phyloP scores from a whole-genome alignment of 1,140 invertebrate genomes.

The Zaprionus camerounensis region DNA sequence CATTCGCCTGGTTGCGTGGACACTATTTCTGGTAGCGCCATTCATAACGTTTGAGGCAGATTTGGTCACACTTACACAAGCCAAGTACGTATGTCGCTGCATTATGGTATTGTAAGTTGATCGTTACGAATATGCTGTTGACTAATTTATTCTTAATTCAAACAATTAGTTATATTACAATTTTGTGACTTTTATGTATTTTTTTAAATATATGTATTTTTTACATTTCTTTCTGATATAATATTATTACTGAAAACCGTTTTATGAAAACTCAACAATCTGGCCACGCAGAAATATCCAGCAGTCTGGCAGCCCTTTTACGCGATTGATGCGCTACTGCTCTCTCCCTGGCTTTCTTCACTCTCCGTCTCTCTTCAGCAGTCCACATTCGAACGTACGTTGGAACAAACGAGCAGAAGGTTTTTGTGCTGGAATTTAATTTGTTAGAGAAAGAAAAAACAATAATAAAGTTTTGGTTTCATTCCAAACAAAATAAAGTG shows the following conservation, averaged over 20 bases:
- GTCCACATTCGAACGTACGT: constrained; percentile 53
- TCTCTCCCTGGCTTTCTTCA: constrained; percentile 54
- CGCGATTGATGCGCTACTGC: constrained; percentile 50
- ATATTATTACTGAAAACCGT: too few species aligned
- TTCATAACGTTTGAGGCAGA: not conserved
- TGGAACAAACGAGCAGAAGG: constrained; percentile 62
- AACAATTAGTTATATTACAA: not conserved
- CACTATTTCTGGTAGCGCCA: not conserved
- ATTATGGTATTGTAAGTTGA: not conserved
- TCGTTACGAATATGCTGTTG: not conserved
- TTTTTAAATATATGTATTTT: not conserved
- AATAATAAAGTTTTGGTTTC: constrained; percentile 77
- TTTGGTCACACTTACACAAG: constrained; percentile 3
- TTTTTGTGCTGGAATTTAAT: constrained; percentile 78
- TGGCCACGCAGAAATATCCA: not conserved
- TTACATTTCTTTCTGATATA: not conserved
- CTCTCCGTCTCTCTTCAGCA: constrained; percentile 62
- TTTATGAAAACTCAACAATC: not conserved
- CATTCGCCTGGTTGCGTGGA: not conserved
- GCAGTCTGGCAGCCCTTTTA: constrained; percentile 27
- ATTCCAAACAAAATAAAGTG: constrained; percentile 69
- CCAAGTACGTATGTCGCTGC: not conserved
- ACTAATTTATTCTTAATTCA: not conserved
- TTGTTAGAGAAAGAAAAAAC: constrained; percentile 83
- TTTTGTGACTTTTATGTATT: not conserved